Evolutionary conservation across 1,140 invertebrate genomes (phyloP), one percentile per base, ranked within the genome.

Genomic region (Zaprionus capensis): DNA sequence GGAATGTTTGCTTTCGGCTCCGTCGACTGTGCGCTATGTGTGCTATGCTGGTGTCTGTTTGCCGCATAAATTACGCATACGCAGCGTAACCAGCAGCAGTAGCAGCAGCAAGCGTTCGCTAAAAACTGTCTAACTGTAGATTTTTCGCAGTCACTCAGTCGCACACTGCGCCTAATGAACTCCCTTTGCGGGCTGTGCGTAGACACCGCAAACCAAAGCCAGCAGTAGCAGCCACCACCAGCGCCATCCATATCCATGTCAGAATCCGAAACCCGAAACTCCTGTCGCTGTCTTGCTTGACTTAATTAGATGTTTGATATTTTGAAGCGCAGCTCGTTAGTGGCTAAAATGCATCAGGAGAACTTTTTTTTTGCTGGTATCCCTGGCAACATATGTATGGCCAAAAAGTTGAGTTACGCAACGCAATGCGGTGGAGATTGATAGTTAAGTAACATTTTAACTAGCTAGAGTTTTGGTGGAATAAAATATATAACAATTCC

Each of bases 21-120:
- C 41, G 58, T 41, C 64, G 24, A 20, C 62, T 49, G 17, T 64
- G 41, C 28, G 41, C 28, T 61, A 51, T 69, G n/a, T 65, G 63
- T 68, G 26, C 31, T 34, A 34, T 34, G 31, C 31, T 68, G 34
- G 26, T 46, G 34, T 65, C n/a, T 63, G 59, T 59, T 53, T 78
- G 58, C 49, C 72, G 79, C 81, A 88, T 88, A 88, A 84, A 88
- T 88, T 90, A 88, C 85, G 85, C 85, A 90, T 88, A 88, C 85
- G 84, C 81, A 83, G 77, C 77, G 78, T 75, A 63, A 66, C 58
- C 61, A 49, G 64, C 65, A 22, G 14, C 26, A 46, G 22, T 24
- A 46, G 46, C 49, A 38, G 20, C 46, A 26, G 15, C 51, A 75
- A 75, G 44, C 71, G 55, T 62, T 80, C 67, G 63, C 75, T 71